These are phyloP conservation scores for Lynx canadensis DNA, from an alignment of 2,113 vertebrate species.

Conservation along the genomic window DNA sequence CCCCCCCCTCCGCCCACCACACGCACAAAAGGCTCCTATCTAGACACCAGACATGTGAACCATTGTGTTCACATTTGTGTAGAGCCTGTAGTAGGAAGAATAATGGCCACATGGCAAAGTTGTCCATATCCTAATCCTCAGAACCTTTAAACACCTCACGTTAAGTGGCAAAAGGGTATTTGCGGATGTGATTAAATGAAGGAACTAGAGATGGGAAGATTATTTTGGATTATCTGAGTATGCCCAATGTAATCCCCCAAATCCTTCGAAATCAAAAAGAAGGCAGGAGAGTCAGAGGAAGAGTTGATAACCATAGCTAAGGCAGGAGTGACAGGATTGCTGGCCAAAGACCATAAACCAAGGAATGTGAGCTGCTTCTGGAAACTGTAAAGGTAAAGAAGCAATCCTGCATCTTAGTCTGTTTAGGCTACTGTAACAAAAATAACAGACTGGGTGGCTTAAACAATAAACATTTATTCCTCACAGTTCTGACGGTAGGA, in stretches of 20 bases:
- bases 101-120: not conserved
- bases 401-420: not conserved
- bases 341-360: not conserved
- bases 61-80: not conserved
- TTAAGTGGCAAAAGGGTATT: not conserved
- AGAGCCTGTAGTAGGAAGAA: not conserved
- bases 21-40: not conserved
- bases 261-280: not conserved
- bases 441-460: not conserved
- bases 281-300: not conserved
- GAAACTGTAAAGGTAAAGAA: not conserved
- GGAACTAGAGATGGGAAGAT: not conserved
- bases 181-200: not conserved
- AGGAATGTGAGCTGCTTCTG: not conserved
- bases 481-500: not conserved
- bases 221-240: not conserved
- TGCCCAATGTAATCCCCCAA: not conserved
- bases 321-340: not conserved
- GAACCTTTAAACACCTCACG: not conserved
- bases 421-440: not conserved
- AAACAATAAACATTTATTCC: not conserved
- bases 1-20: accelerated
- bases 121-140: not conserved
- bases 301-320: not conserved
- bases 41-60: not conserved